A percentile compares a stretch with the other conserved stretches of the same genome.
phyloP scores from a whole-genome alignment of 2,113 vertebrate species.

The Channa maculata region DNA sequence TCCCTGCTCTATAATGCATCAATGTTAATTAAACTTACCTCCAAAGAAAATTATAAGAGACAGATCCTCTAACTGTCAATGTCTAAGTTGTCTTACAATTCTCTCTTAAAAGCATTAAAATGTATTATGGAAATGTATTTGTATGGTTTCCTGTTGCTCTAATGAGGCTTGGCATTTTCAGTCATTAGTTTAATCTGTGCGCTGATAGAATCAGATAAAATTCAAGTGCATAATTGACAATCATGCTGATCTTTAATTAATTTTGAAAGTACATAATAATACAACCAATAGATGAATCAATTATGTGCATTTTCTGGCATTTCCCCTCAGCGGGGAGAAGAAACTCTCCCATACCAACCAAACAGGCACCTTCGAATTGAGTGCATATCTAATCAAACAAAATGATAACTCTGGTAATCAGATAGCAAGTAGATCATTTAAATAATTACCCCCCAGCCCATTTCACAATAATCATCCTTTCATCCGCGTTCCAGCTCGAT shows the following conservation, averaged over 20 bases:
- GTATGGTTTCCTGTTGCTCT: not conserved
- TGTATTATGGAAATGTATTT: not conserved
- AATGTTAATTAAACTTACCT: not conserved
- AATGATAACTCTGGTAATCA: slow-evolving; percentile 48
- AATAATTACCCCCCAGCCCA: slow-evolving; percentile 45
- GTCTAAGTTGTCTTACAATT: not conserved
- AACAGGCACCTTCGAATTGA: slow-evolving; percentile 40
- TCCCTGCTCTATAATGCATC: not conserved
- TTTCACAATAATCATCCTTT: slow-evolving; percentile 51
- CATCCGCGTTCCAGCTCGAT: slow-evolving; percentile 23
- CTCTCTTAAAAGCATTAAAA: too few relatives aligned
- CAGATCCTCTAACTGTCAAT: not conserved
- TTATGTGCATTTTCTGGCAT: not conserved
- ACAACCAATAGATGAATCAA: slow-evolving; percentile 10
- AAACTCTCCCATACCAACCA: slow-evolving; percentile 17
- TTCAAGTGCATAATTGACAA: slow-evolving; percentile 42
- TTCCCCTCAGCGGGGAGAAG: not conserved
- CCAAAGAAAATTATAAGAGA: not conserved
- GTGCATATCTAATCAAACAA: slow-evolving; percentile 48
- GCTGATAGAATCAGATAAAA: slow-evolving; percentile 38
- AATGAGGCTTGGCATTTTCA: slow-evolving; percentile 24
- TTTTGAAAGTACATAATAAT: slow-evolving; percentile 34
- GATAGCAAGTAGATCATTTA: slow-evolving; percentile 51
- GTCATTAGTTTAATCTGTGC: slow-evolving; percentile 36
- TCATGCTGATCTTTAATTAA: slow-evolving; percentile 37